Evolutionary conservation across 1,140 invertebrate genomes (phyloP).

Genomic region (Dendroctonus valens): DNA sequence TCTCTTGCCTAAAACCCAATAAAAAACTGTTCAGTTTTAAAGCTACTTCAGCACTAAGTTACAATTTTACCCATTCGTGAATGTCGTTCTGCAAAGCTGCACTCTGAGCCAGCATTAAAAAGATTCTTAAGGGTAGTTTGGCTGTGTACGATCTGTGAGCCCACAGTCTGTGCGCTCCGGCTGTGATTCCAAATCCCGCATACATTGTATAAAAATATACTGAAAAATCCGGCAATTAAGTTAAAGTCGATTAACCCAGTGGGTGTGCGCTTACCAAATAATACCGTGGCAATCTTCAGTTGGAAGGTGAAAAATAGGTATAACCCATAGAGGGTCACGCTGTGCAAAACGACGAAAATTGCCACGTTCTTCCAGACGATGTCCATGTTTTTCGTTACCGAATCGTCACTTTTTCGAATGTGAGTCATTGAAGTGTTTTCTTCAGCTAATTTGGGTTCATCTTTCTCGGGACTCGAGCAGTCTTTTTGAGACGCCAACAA

Average conservation of each 20-base stretch:
- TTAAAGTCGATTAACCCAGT: not conserved
- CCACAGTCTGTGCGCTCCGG: constrained; percentile 88
- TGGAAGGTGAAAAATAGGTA: constrained; percentile 57
- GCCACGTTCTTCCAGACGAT: constrained; percentile 74
- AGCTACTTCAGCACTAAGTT: not conserved
- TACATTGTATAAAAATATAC: constrained; percentile 20
- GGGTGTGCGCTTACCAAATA: constrained; percentile 58
- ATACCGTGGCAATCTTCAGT: constrained; percentile 46
- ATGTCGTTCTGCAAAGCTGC: constrained; percentile 72
- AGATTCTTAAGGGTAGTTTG: constrained; percentile 69
- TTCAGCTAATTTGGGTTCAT: no score
- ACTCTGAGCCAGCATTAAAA: constrained; percentile 74
- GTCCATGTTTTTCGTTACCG: constrained; percentile 29
- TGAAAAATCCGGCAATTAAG: constrained; percentile 17
- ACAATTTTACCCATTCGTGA: constrained; percentile 61
- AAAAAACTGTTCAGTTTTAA: not conserved
- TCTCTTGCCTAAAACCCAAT: constrained; percentile 55
- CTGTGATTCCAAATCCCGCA: constrained; percentile 69
- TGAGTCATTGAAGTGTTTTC: not conserved
- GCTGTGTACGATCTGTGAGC: constrained; percentile 87
- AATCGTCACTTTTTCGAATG: not conserved
- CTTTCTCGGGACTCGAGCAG: no score
- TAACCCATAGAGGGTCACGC: constrained; percentile 60
- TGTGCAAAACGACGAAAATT: constrained; percentile 65
- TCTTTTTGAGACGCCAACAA: no score